Base-by-base conservation (phyloP, 2,113 vertebrate genomes). In the Eclectus roratus region DNA sequence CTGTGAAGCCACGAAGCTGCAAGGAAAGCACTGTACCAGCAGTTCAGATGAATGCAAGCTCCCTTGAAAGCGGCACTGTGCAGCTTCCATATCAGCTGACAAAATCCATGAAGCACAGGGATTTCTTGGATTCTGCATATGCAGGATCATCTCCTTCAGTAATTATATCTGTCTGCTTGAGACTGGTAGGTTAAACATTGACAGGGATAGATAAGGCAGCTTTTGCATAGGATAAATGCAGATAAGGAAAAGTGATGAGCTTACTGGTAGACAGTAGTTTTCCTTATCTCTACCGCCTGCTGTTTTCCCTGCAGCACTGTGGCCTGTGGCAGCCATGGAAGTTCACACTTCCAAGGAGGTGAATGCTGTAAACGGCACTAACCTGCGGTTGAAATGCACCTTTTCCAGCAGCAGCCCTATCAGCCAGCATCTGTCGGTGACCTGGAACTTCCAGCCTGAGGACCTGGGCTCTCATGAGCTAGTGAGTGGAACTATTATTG, bases 321-420 rank as follows among this genome's bases (percentile, higher is more conserved):
- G 98, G 96, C 97, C 87, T 28, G 97, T 60, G 21, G 91, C 87
- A 1, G 98, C 99, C 0, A 97, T 99, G 78, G 98, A 98, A 7
- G 97, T 99, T 65, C 98, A 98, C 93, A 99, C 99, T 2, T 91
- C 98, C 2, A 97, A 91, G 14, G 96, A 98, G 7, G 76, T 99
- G 90, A 98, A 99, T 70, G 99, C 98, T 2, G 98, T 99, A 69
- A 99, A 99, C 0, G 99, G 99, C 72, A 99, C 99, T 1, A 98
- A 99, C 16, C 88, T 97, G 52, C 97, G 99, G 25, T 96, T 99
- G 35, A 99, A 98, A 96, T 99, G 99, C 97, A 99, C 98, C 31
- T 99, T 99, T 49, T 96, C 98, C 66, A 99, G 98, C 91, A 98
- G 96, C 24, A 56, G 91, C 33, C 94, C 98, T 2, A 94, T 99